Conservation (phyloP, 2,888 invertebrate genomes). For the Eupithecia insigniata region DNA sequence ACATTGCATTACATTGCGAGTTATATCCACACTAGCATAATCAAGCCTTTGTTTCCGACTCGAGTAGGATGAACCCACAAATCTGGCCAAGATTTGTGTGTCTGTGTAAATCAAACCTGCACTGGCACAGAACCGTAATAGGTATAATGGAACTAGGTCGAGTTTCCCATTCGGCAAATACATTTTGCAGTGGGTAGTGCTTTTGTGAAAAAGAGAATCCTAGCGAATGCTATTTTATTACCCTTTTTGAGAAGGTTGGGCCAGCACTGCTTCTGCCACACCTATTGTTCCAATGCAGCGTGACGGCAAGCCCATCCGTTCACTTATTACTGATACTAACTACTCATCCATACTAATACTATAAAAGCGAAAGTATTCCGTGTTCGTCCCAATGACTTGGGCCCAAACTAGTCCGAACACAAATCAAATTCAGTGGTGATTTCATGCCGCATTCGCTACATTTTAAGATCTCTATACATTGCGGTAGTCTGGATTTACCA, state of each 20-base stretch:
- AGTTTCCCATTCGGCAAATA: slow-evolving; percentile 64
- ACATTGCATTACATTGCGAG: background rate
- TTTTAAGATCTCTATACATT: too few species aligned
- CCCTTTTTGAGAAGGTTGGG: background rate
- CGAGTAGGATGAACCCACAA: slow-evolving; percentile 35
- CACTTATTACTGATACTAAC: slow-evolving; percentile 47
- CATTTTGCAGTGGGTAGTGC: slow-evolving; percentile 54
- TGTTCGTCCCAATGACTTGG: too few species aligned
- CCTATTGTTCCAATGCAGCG: slow-evolving; percentile 56
- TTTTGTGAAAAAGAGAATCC: slow-evolving; percentile 2
- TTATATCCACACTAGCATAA: slow-evolving; percentile 6
- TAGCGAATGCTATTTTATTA: background rate
- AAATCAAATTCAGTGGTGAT: too few species aligned
- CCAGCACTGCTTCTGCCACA: slow-evolving; percentile 16
- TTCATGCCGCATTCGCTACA: too few species aligned
- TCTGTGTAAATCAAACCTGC: slow-evolving; percentile 46
- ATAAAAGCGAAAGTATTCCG: background rate
- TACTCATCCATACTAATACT: slow-evolving; percentile 26
- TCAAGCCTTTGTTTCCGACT: slow-evolving; percentile 23
- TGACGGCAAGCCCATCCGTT: slow-evolving; percentile 58
- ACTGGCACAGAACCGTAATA: slow-evolving; percentile 48
- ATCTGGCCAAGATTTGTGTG: slow-evolving; percentile 46
- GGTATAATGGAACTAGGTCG: slow-evolving; percentile 63
- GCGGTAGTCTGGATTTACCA: too few species aligned
- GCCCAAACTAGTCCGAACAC: too few species aligned